Evolutionary conservation across 2,888 invertebrate species (phyloP), one percentile per base, ranked within the genome.

Genomic region (Pherbina coryleti): DNA sequence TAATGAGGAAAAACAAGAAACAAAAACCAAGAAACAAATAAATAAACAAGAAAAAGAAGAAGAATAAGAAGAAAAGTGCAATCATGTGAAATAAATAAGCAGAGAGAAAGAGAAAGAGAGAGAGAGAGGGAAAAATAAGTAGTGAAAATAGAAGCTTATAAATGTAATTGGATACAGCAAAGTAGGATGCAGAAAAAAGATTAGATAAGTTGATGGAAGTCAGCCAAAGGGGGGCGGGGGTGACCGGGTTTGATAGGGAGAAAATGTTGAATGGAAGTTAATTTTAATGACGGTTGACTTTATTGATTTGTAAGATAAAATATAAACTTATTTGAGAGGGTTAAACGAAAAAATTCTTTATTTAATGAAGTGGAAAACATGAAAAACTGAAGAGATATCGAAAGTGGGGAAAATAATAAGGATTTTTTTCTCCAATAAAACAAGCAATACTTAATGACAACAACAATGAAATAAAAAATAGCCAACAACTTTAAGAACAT

Each of bases 131-230:
- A 62, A 49, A 73, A 69, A 51, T 69, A 69, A 73, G 73, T 49
- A 49, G 62, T 49, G 62, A 73, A 51, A 73, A 62, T 73, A 60
- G 62, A 37, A 76, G 71, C 76, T 76, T 76, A 71, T 64, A 76
- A 76, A 53, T 62, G 71, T 76, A 71, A 76, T 76, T 76, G 76
- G 76, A 76, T 71, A 62, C 64, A 44, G 9, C 70, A 60, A 28
- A 31, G 76, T 9, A n/a, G n/a, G 70, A 49, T 34, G 34, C 19
- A 37, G 34, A 22, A 37, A 51, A 70, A 25, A 8, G 44, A 60
- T 60, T 28, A 60, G 60, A 60, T 60, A 60, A 60, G 19, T 34
- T 19, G 66, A n/a, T 8, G 66, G 34, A 66, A 66, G 55, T 19
- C 19, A 66, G 66, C 28, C 25, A 66, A 28, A 14, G 22, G 0